Percentiles rank a stretch among this genome's conserved stretches.
Conservation (phyloP, 2,888 invertebrate species). For the Corbicula japonica region DNA sequence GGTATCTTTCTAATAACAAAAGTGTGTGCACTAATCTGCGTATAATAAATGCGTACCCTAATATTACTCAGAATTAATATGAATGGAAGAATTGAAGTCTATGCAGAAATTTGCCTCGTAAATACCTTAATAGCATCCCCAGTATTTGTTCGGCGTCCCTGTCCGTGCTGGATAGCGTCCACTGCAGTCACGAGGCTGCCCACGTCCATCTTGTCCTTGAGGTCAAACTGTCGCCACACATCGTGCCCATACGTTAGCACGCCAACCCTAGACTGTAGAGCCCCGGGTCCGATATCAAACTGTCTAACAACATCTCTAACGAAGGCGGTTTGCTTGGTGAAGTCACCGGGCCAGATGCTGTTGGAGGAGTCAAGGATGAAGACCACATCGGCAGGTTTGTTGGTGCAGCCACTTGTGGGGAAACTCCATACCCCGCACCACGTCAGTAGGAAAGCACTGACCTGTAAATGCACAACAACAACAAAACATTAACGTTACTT, state of each 20-base stretch:
- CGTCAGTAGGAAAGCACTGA: neutral
- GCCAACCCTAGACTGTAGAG: conserved; percentile 71
- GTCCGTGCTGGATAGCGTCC: conserved; percentile 57
- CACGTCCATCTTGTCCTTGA: conserved; percentile 65
- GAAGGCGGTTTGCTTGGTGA: conserved; percentile 74
- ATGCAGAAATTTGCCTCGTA: no score
- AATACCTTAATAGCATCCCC: conserved; percentile 75
- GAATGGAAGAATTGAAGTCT: no score
- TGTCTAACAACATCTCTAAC: conserved; percentile 70
- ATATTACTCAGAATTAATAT: no score
- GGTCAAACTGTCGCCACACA: conserved; percentile 67
- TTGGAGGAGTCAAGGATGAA: conserved; percentile 77
- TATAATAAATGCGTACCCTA: no score
- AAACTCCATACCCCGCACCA: neutral
- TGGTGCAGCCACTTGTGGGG: conserved; percentile 24
- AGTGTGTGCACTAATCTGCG: no score
- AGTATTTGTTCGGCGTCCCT: conserved; percentile 74
- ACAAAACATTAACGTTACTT: no score
- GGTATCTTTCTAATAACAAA: no score
- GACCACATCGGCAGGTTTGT: conserved; percentile 74
- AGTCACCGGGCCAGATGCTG: conserved; percentile 80
- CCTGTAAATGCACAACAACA: no score
- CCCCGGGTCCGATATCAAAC: conserved; percentile 73
- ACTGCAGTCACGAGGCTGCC: conserved; percentile 58
- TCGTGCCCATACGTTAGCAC: conserved; percentile 75